Evolutionary conservation across 1,140 invertebrate genomes (phyloP).

Genomic region (Battus philenor): DNA sequence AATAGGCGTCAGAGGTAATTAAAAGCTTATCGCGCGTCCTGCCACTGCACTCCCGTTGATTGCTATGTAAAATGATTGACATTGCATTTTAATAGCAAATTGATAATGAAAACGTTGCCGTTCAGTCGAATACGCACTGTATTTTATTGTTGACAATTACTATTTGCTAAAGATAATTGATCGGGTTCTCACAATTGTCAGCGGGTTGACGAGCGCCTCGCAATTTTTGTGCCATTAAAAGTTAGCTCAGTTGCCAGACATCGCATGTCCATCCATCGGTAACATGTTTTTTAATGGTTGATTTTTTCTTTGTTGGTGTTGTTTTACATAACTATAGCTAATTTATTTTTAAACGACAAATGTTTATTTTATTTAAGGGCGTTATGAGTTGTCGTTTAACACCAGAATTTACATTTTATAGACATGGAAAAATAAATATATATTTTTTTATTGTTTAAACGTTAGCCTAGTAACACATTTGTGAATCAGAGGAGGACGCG

Average conservation of each 20-base stretch:
- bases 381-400: too few species aligned
- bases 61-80: conserved; percentile 71
- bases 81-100: conserved; percentile 57
- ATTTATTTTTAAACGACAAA: conserved; percentile 66
- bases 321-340: conserved; percentile 47
- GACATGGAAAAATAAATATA: too few species aligned
- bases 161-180: conserved; percentile 71
- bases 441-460: too few species aligned
- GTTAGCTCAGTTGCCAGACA: conserved; percentile 41
- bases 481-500: too few species aligned
- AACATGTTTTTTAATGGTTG: conserved; percentile 40
- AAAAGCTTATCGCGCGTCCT: conserved; percentile 67
- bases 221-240: conserved; percentile 59
- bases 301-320: conserved; percentile 38
- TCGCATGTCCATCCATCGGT: conserved; percentile 40
- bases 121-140: conserved; percentile 54
- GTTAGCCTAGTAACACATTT: too few species aligned
- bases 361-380: conserved; percentile 49
- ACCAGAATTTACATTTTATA: too few species aligned
- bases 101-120: conserved; percentile 66
- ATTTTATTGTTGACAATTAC: conserved; percentile 70
- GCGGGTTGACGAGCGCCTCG: conserved; percentile 52
- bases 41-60: conserved; percentile 54
- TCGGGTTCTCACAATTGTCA: conserved; percentile 74
- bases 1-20: conserved; percentile 71